A percentile compares a stretch with the other conserved stretches of the same genome.
These are phyloP conservation scores for Zygothrica quintamaculata DNA, from an alignment of 2,888 invertebrate species.

Conservation along the genomic window DNA sequence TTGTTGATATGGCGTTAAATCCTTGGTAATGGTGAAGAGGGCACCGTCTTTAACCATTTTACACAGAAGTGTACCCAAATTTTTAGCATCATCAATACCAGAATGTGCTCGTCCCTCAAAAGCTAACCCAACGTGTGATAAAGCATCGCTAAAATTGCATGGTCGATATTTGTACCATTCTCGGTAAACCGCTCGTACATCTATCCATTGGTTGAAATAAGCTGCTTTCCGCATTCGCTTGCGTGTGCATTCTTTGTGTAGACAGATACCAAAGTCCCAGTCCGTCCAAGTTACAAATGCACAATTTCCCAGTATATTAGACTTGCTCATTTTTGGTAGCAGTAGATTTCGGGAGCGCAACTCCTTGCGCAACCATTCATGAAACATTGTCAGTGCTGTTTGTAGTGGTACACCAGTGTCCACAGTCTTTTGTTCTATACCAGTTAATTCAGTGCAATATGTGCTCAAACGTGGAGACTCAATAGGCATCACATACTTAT, in stretches of 20 bases:
- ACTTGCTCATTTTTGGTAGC: constrained; percentile 84
- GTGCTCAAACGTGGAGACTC: constrained; percentile 86
- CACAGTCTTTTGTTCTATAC: constrained; percentile 86
- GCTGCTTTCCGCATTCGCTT: constrained; percentile 86
- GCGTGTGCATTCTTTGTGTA: constrained; percentile 86
- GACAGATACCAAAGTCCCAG: constrained; percentile 87
- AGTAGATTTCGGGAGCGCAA: constrained; percentile 78
- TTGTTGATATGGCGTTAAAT: constrained; percentile 83
- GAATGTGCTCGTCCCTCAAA: constrained; percentile 87
- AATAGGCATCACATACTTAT: constrained; percentile 87
- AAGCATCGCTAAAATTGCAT: constrained; percentile 85
- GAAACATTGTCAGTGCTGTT: constrained; percentile 86
- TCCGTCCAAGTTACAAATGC: constrained; percentile 87
- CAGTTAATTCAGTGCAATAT: constrained; percentile 87
- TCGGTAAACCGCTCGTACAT: constrained; percentile 86
- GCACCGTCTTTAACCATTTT: constrained; percentile 87
- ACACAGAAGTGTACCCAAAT: constrained; percentile 86
- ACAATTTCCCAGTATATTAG: constrained; percentile 85
- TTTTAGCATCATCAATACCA: constrained; percentile 87
- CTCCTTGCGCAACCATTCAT: constrained; percentile 86
- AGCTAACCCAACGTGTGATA: constrained; percentile 86
- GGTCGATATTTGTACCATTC: constrained; percentile 86
- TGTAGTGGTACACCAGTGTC: constrained; percentile 85
- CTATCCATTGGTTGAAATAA: constrained; percentile 87
- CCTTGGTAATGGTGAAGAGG: constrained; percentile 85